Conservation (phyloP, 2,797 vertebrate species). For the Brachymystax lenok region DNA sequence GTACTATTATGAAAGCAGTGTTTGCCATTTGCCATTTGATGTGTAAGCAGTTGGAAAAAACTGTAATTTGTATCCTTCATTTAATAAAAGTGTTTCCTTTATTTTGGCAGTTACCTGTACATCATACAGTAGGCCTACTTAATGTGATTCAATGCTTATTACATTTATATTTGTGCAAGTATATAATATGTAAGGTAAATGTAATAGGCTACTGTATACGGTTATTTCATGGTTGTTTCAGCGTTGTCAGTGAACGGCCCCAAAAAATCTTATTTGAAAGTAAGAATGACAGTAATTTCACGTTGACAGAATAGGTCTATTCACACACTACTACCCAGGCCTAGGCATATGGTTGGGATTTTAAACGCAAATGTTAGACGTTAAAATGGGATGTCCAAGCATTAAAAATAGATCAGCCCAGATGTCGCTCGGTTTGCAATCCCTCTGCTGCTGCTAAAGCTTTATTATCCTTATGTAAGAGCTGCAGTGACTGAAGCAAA, state of each 20-base stretch:
- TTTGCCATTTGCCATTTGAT: no score
- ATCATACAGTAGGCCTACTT: background rate
- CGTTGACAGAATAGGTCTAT: background rate
- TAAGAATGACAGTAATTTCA: background rate
- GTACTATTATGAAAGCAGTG: no score
- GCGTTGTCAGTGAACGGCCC: background rate
- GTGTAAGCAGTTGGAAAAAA: no score
- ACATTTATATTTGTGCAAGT: background rate
- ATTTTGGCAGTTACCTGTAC: no score
- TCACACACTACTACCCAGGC: background rate
- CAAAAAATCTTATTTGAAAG: background rate
- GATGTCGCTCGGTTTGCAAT: conserved; percentile 43
- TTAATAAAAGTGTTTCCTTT: no score
- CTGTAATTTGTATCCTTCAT: no score
- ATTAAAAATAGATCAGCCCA: conserved; percentile 59
- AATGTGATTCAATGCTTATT: background rate
- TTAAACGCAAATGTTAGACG: conserved; percentile 21
- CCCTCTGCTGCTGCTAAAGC: conserved; percentile 13
- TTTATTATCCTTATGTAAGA: conserved; percentile 21
- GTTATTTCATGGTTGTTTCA: background rate
- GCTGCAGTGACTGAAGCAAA: conserved; percentile 2
- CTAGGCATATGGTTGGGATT: background rate
- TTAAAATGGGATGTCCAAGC: conserved; percentile 46
- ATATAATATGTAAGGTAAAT: background rate
- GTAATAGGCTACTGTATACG: background rate